Percentiles rank a stretch among this genome's conserved stretches.
phyloP scores from a whole-genome alignment of 2,797 vertebrate species.

The Sebastes diaconus region DNA sequence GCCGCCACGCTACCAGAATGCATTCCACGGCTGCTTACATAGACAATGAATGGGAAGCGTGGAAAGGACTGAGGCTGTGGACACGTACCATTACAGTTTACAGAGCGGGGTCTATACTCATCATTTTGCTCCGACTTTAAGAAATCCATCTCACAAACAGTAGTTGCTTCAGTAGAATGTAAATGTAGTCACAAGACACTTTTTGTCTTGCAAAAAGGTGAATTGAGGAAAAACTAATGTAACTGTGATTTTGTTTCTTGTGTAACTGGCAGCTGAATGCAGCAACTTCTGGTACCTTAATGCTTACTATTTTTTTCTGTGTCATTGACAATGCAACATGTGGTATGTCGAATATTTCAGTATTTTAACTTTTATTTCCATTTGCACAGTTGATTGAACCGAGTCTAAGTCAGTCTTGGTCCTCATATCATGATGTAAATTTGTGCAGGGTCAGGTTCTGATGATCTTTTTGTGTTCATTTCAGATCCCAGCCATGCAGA shows the following conservation, averaged over 20 bases:
- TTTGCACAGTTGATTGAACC: background rate
- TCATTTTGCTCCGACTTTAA: background rate
- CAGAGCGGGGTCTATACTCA: background rate
- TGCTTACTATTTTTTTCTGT: background rate
- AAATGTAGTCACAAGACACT: too few relatives aligned
- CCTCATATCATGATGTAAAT: background rate
- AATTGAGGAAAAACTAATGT: background rate
- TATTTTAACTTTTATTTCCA: background rate
- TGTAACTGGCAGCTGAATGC: background rate
- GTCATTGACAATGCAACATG: background rate
- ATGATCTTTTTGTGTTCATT: slow-evolving; percentile 7
- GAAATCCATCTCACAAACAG: background rate
- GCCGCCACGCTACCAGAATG: too few relatives aligned
- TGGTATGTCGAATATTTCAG: background rate
- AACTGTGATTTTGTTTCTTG: background rate
- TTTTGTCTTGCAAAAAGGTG: background rate
- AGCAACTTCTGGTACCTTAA: background rate
- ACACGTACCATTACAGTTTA: background rate
- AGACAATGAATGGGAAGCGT: too few relatives aligned
- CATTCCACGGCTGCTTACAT: too few relatives aligned
- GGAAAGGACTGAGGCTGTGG: too few relatives aligned
- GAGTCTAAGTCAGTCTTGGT: background rate
- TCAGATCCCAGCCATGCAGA: slow-evolving; percentile 96
- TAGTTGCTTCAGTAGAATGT: background rate
- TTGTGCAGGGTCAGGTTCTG: background rate